phyloP scores from a whole-genome alignment of 2,888 invertebrate genomes.

The Pharmacophagus antenor region DNA sequence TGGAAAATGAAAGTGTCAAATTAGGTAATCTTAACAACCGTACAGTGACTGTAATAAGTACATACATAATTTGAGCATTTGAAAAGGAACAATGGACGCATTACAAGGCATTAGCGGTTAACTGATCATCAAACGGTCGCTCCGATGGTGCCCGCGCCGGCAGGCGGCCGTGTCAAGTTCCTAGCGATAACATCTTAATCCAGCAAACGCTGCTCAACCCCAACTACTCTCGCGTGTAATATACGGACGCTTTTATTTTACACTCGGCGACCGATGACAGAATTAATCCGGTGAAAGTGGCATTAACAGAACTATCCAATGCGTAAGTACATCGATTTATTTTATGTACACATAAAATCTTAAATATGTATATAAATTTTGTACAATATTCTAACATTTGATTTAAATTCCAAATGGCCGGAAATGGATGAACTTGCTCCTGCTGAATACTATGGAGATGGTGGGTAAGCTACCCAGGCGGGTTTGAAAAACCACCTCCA shows the following conservation, averaged over 20 bases:
- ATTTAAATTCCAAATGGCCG: no score
- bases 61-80: constrained; percentile 29
- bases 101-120: constrained; percentile 67
- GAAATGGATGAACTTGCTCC: no score
- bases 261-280: constrained; percentile 34
- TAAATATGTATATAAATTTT: no score
- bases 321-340: no score
- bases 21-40: background rate
- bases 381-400: no score
- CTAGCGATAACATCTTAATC: constrained; percentile 73
- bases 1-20: background rate
- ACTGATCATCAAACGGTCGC: constrained; percentile 54
- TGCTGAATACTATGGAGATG: no score
- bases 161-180: constrained; percentile 54
- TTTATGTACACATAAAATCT: no score
- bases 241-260: constrained; percentile 38
- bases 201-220: constrained; percentile 48
- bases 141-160: constrained; percentile 38
- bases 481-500: no score
- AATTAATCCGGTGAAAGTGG: constrained; percentile 12
- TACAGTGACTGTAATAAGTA: constrained; percentile 11
- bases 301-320: background rate
- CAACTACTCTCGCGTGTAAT: constrained; percentile 41
- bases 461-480: no score
- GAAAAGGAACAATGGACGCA: constrained; percentile 55